phyloP scores from a whole-genome alignment of 2,113 vertebrate species.

The Tylochromis polylepis region DNA sequence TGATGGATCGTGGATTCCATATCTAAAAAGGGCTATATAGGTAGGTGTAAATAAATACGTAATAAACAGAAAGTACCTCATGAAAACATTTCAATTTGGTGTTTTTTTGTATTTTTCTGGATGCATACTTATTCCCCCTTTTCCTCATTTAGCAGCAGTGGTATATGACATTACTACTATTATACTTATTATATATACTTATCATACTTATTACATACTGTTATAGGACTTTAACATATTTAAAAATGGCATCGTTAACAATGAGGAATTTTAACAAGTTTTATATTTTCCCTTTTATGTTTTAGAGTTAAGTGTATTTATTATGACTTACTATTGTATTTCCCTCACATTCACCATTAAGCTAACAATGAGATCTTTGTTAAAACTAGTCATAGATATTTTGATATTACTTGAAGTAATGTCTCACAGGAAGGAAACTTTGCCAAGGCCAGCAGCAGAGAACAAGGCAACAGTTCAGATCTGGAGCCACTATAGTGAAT shows the following conservation, averaged over 20 bases:
- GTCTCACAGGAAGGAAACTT: slow-evolving; percentile 10
- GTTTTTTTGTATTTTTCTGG: background rate
- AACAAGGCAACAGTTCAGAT: slow-evolving; percentile 38
- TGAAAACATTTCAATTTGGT: background rate
- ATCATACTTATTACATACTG: background rate
- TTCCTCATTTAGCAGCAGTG: background rate
- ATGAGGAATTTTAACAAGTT: background rate
- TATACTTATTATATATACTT: too few species aligned
- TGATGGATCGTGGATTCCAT: accelerated
- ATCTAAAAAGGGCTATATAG: background rate
- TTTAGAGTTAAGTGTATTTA: background rate
- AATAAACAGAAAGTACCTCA: background rate
- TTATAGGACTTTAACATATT: background rate
- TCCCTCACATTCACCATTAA: background rate
- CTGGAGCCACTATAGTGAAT: slow-evolving; percentile 27
- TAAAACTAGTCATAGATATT: background rate
- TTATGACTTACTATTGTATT: background rate
- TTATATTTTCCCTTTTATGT: background rate
- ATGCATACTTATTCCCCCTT: background rate
- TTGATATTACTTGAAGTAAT: background rate
- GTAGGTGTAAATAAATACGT: background rate
- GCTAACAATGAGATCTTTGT: slow-evolving; percentile 23
- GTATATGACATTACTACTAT: background rate
- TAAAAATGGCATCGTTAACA: background rate
- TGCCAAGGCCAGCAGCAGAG: slow-evolving; percentile 21